These are phyloP conservation scores for Gryllus bimaculatus DNA, from an alignment of 1,140 invertebrate species.

Conservation along the genomic window DNA sequence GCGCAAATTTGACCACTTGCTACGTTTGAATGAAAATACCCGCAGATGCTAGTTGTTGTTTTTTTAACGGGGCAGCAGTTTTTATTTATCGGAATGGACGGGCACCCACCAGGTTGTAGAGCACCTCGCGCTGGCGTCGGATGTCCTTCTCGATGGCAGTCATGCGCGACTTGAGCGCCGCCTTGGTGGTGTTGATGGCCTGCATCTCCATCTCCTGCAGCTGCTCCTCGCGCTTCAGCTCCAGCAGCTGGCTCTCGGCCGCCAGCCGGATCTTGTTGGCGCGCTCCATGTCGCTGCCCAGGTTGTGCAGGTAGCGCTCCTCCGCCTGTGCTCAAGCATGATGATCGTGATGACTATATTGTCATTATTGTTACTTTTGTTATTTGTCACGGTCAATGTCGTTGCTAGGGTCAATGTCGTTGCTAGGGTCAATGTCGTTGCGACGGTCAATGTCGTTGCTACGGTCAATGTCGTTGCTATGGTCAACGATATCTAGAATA, in stretches of 20 bases:
- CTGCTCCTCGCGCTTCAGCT: not conserved
- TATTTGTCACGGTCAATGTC: no score
- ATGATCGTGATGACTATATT: not conserved
- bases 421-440: no score
- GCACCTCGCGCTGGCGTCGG: not conserved
- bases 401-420: no score
- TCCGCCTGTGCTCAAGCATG: not conserved
- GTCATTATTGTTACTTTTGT: no score
- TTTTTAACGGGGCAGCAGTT: no score
- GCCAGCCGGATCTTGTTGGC: not conserved
- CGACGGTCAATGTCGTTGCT: no score
- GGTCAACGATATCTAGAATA: no score
- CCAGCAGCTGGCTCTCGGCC: not conserved
- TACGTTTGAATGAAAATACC: no score
- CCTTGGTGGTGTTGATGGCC: not conserved
- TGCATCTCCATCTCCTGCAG: not conserved
- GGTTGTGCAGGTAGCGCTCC: not conserved
- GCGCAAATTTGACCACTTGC: no score
- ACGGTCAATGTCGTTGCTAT: no score
- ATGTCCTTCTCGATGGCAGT: not conserved
- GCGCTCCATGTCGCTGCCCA: not conserved
- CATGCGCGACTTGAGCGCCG: not conserved
- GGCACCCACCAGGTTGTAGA: not conserved
- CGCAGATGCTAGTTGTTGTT: no score
- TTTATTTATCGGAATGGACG: no score